Evolutionary conservation across 2,113 vertebrate genomes (phyloP), one percentile per base, ranked within the genome.

Genomic region (Platycercus adscitus): DNA sequence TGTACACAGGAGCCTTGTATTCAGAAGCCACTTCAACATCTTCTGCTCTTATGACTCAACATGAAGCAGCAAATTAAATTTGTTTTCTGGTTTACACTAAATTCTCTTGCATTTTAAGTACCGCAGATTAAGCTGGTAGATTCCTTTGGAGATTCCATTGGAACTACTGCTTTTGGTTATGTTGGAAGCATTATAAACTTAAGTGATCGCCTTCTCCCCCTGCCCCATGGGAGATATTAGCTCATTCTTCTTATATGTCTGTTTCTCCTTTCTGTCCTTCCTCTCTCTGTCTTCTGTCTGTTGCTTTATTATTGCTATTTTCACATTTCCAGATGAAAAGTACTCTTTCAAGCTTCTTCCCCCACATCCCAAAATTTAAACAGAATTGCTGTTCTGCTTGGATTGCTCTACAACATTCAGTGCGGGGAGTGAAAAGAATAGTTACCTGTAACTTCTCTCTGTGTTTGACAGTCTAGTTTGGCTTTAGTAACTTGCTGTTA

Each of bases 401-500:
- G 28, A 52, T 84, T 56, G 18, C 63, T 66, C 6, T 44, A 26
- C 13, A 76, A 14, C 29, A 25, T 79, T 81, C 7, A 31, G 13
- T 20, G 24, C 8, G 0, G 33, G 55, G 33, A 39, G 6, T 43
- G 43, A 17, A 49, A 43, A 44, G 58, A 81, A 41, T 85, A 79
- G 55, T 63, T 55, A 68, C 24, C 2, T 33, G 0, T 55, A 26
- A 41, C 28, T 83, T 88, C 21, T 35, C 3, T 31, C 25, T 49
- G 21, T 52, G 13, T 90, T 88, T 95, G 53, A 50, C 91, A 82
- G 47, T 69, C 77, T 91, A 29, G 24, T 93, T 91, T 88, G 66
- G 17, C 63, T 87, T 79, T 53, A 73, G 44, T 91, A 89, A 87
- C 92, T 89, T 95, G 95, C 78, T 91, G 24, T 93, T 96, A 93